phyloP scores from a whole-genome alignment of 2,113 vertebrate genomes.

The Marcusenius ussheri region DNA sequence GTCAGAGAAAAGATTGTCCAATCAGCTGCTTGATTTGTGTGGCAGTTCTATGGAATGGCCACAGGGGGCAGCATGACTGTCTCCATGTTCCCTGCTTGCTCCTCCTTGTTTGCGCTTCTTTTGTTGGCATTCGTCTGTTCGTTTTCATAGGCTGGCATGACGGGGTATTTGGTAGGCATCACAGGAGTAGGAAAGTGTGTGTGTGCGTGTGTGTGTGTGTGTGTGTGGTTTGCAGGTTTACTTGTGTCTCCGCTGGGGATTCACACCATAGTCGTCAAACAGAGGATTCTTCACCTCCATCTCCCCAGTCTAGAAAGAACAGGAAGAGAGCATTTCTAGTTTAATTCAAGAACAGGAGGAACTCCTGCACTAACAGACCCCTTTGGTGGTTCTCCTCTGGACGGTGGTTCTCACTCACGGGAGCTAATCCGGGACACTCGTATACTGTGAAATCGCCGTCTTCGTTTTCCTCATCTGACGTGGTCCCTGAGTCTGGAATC shows the following conservation, averaged over 20 bases:
- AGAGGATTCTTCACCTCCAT: slow-evolving; percentile 97
- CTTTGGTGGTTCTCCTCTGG: not conserved
- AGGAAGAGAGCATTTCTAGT: not conserved
- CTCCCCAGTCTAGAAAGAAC: slow-evolving; percentile 74
- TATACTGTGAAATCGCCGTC: slow-evolving; percentile 94
- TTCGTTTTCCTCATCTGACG: slow-evolving; percentile 85
- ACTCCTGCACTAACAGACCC: not conserved
- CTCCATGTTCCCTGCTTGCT: not conserved
- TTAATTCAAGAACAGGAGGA: not conserved
- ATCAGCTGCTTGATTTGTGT: not conserved
- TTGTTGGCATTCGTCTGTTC: not conserved
- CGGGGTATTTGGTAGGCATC: not conserved
- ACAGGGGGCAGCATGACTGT: slow-evolving; percentile 1
- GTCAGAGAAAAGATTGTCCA: slow-evolving; percentile 2
- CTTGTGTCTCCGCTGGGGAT: slow-evolving; percentile 56
- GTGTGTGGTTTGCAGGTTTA: slow-evolving; percentile 42
- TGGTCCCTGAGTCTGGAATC: slow-evolving; percentile 65
- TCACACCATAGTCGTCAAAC: slow-evolving; percentile 76
- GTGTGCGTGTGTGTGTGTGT: not conserved
- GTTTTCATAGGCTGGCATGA: not conserved
- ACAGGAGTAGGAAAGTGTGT: not conserved
- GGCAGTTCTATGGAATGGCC: not conserved
- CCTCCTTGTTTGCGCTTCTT: not conserved
- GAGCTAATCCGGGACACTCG: slow-evolving; percentile 87
- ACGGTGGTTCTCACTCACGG: slow-evolving; percentile 57